Evolutionary conservation across 1,140 invertebrate genomes (phyloP).

Genomic region (Aleiodes sp.): DNA sequence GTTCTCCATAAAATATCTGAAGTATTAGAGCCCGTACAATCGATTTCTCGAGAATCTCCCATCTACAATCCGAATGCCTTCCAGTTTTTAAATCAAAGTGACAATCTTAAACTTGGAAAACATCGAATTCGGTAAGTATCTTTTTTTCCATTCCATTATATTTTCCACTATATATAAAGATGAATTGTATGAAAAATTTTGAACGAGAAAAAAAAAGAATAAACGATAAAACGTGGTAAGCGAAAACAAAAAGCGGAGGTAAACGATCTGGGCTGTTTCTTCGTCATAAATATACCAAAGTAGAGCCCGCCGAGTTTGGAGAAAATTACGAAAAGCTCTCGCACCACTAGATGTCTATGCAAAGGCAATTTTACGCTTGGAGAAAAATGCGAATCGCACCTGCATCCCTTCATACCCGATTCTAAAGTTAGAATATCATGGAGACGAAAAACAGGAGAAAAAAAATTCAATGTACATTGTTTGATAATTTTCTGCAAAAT

Average conservation of each 20-base stretch:
- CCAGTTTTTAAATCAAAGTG: conserved; percentile 79
- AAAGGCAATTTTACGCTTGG: conserved; percentile 39
- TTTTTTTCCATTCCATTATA: not conserved
- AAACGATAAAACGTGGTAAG: not conserved
- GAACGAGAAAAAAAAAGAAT: not conserved
- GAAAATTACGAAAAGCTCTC: conserved; percentile 41
- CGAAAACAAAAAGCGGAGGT: not conserved
- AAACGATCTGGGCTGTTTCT: conserved; percentile 10
- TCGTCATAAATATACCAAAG: conserved; percentile 20
- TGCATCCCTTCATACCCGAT: conserved; percentile 13
- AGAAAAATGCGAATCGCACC: conserved; percentile 26
- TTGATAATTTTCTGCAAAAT: not conserved
- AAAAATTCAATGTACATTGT: conserved; percentile 6
- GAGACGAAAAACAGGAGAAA: not conserved
- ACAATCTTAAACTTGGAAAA: conserved; percentile 76
- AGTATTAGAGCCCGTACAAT: conserved; percentile 78
- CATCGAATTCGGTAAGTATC: conserved; percentile 70
- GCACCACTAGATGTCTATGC: conserved; percentile 32
- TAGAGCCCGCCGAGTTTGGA: conserved; percentile 25
- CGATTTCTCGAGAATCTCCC: conserved; percentile 67
- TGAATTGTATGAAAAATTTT: not conserved
- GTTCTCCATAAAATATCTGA: conserved; percentile 85
- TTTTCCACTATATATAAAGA: not conserved
- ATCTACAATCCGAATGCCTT: conserved; percentile 83
- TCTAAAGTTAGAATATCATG: not conserved